Conservation (phyloP, 2,888 invertebrate species). For the Stenodera caucasica region DNA sequence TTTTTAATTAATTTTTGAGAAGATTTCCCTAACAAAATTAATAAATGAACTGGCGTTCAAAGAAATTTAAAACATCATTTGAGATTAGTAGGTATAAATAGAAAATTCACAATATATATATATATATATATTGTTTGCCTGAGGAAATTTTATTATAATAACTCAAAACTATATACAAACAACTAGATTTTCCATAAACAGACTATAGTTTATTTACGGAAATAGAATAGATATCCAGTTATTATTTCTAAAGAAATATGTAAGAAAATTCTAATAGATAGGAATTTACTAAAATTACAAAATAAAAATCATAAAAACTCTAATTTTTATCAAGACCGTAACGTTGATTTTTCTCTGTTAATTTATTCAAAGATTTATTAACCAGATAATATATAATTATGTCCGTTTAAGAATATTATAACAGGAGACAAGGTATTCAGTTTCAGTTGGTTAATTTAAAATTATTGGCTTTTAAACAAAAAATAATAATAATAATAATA, state of each 20-base stretch:
- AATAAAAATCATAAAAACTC: too few relatives aligned
- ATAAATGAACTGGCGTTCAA: too few relatives aligned
- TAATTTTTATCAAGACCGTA: too few relatives aligned
- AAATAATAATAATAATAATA: too few relatives aligned
- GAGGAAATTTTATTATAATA: slow-evolving; percentile 1
- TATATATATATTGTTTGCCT: neutral
- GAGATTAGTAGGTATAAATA: neutral
- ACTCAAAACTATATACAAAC: neutral
- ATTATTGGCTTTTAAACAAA: too few relatives aligned
- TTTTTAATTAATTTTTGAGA: too few relatives aligned
- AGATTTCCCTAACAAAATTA: too few relatives aligned
- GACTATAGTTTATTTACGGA: neutral
- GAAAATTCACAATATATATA: neutral
- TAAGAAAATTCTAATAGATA: neutral
- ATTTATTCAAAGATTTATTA: neutral
- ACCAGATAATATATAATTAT: neutral
- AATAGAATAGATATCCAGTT: neutral
- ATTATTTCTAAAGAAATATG: neutral
- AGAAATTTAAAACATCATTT: neutral
- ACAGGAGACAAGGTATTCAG: too few relatives aligned
- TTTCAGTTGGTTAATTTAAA: too few relatives aligned
- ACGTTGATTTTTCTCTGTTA: neutral
- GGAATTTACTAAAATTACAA: too few relatives aligned
- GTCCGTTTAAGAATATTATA: neutral
- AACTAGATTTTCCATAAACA: slow-evolving; percentile 6